A percentile compares a stretch with the other conserved stretches of the same genome.
Conservation (phyloP, 1,140 invertebrate species). For the Cyrtorhinus lividipennis region DNA sequence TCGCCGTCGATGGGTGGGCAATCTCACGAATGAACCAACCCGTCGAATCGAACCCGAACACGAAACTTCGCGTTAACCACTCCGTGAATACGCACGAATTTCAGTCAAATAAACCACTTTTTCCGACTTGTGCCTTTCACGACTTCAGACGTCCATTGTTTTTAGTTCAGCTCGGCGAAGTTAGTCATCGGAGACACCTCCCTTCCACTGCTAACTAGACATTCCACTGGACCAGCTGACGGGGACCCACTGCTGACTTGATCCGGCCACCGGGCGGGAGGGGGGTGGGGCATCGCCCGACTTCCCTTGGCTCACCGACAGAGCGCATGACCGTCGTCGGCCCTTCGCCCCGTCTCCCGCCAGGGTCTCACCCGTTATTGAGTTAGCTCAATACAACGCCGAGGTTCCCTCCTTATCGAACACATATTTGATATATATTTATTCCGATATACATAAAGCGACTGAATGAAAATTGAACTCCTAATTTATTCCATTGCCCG, state of each 20-base stretch:
- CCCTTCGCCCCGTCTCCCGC: neutral
- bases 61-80: neutral
- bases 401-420: neutral
- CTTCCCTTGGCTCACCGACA: neutral
- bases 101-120: neutral
- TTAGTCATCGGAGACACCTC: conserved; percentile 8
- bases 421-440: neutral
- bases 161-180: neutral
- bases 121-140: neutral
- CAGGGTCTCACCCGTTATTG: neutral
- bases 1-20: neutral
- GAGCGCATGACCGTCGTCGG: neutral
- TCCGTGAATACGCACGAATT: neutral
- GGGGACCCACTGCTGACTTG: neutral
- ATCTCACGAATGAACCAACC: neutral
- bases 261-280: neutral
- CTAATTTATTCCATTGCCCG: neutral
- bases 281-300: neutral
- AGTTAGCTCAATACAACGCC: neutral
- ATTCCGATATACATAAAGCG: neutral
- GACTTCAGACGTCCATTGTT: conserved; percentile 9
- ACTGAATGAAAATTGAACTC: neutral
- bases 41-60: neutral
- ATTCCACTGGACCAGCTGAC: conserved; percentile 1
- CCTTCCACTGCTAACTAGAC: conserved; percentile 18